Percentiles rank a stretch among this genome's conserved stretches.
These are phyloP conservation scores for Pedicia rivosa DNA, from an alignment of 2,888 invertebrate species.

Conservation along the genomic window DNA sequence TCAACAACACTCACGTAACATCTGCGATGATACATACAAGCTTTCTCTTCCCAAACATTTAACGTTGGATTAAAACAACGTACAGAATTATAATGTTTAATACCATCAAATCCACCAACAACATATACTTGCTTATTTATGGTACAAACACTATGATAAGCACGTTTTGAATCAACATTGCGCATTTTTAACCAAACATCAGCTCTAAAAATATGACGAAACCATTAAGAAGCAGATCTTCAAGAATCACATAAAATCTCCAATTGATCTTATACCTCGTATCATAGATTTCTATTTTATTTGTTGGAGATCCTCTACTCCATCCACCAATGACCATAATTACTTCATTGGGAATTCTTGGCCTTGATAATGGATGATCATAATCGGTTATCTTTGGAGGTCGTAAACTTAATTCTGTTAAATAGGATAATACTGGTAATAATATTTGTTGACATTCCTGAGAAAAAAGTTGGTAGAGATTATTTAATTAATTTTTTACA, in stretches of 20 bases:
- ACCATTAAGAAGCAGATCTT: too few relatives aligned
- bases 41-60: slow-evolving; percentile 57
- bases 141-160: slow-evolving; percentile 64
- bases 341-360: slow-evolving; percentile 59
- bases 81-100: slow-evolving; percentile 59
- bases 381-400: slow-evolving; percentile 35
- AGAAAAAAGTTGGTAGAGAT: too few relatives aligned
- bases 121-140: slow-evolving; percentile 56
- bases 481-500: too few relatives aligned
- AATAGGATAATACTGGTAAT: slow-evolving; percentile 36
- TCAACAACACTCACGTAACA: slow-evolving; percentile 66
- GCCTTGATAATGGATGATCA: slow-evolving; percentile 44
- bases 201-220: too few relatives aligned
- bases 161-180: slow-evolving; percentile 53
- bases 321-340: slow-evolving; percentile 75
- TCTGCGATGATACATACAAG: slow-evolving; percentile 64
- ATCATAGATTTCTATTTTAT: slow-evolving; percentile 62
- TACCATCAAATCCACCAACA: slow-evolving; percentile 72
- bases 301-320: slow-evolving; percentile 71
- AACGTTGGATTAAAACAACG: slow-evolving; percentile 64
- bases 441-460: slow-evolving; percentile 39
- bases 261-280: too few relatives aligned
- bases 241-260: too few relatives aligned
- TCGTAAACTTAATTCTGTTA: slow-evolving; percentile 34
- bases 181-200: slow-evolving; percentile 60